Evolutionary conservation across 1,140 invertebrate species (phyloP), one percentile per base, ranked within the genome.

Genomic region (Ceratina australensis): DNA sequence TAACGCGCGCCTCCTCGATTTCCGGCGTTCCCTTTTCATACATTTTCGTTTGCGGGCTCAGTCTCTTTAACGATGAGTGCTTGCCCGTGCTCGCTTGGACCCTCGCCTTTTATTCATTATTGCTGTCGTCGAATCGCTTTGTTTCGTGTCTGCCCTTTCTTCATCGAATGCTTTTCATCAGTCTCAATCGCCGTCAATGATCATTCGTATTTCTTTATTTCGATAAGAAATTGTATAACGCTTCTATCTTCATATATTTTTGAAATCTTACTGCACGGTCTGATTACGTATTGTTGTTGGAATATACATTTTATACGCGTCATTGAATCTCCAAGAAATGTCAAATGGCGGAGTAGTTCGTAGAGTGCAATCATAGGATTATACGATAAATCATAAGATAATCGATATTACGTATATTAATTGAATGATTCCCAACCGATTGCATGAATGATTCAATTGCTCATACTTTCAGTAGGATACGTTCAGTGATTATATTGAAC

Each of bases 351-450:
- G 33, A 26, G 7, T n/a, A 47, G 52, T 10, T 54, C 52, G 12
- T n/a, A 54, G n/a, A 54, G 52, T 52, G 65, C 16, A 68, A 54
- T 78, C 49, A 71, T 28, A 54, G 15, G 8, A 74, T 47, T n/a
- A 28, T 54, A 24, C 56, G 24, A 33, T 79, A 50, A 49, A 79
- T 79, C 72, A 74, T 72, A 65, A 64, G 20, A 65, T n/a, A 78
- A 72, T 72, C 42, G 50, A 59, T 50, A 12, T 28, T 33, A 15
- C 22, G 18, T 57, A 24, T 65, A 20, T 18, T 42, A 26, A 77
- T 56, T 28, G 49, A 79, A 65, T 16, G 74, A 74, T n/a, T 78
- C 74, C 54, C 22, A 68, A 5, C 24, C 22, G 64, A 50, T 49
- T 60, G 59, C 10, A 12, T n/a, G 18, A 18, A 10, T 82, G 66